These are phyloP conservation scores for Volucella zonaria DNA, from an alignment of 2,888 invertebrate species.

Conservation along the genomic window DNA sequence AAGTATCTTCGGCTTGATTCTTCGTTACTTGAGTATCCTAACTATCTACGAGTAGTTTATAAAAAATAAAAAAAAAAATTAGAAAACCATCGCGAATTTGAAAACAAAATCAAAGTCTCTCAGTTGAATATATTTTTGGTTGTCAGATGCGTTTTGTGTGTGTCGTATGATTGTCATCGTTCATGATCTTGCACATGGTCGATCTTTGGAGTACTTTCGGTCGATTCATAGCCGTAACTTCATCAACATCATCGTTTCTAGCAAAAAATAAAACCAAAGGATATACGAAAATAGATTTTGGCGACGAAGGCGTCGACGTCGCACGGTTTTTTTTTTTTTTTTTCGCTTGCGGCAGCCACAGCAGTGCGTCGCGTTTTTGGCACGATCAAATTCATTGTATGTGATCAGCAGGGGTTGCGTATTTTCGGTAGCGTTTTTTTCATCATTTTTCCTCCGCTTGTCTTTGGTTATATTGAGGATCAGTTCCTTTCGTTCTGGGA, in stretches of 20 bases:
- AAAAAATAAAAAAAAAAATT: neutral
- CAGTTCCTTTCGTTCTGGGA: slow-evolving; percentile 7
- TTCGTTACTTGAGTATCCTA: slow-evolving; percentile 22
- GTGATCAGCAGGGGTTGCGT: slow-evolving; percentile 55
- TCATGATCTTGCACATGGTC: slow-evolving; percentile 74
- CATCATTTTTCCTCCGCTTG: neutral
- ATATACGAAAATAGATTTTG: slow-evolving; percentile 74
- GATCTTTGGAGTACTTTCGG: slow-evolving; percentile 58
- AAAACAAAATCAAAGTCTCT: slow-evolving; percentile 28
- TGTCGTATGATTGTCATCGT: slow-evolving; percentile 66
- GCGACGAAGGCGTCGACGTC: slow-evolving; percentile 72
- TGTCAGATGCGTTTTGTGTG: slow-evolving; percentile 26
- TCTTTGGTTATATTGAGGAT: slow-evolving; percentile 39
- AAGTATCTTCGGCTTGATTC: neutral
- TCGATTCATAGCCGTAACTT: slow-evolving; percentile 62
- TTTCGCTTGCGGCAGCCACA: slow-evolving; percentile 16
- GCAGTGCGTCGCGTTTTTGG: slow-evolving; percentile 58
- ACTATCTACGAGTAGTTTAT: slow-evolving; percentile 23
- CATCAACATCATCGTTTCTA: slow-evolving; percentile 51
- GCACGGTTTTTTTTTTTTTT: slow-evolving; percentile 39
- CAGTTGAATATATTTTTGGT: slow-evolving; percentile 35
- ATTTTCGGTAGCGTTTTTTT: slow-evolving; percentile 2
- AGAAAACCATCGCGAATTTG: slow-evolving; percentile 7
- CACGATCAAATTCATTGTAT: slow-evolving; percentile 62
- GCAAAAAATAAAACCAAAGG: slow-evolving; percentile 68